Evolutionary conservation across 2,888 invertebrate genomes (phyloP), one percentile per base, ranked within the genome.

Genomic region (Agrochola lychnidis): DNA sequence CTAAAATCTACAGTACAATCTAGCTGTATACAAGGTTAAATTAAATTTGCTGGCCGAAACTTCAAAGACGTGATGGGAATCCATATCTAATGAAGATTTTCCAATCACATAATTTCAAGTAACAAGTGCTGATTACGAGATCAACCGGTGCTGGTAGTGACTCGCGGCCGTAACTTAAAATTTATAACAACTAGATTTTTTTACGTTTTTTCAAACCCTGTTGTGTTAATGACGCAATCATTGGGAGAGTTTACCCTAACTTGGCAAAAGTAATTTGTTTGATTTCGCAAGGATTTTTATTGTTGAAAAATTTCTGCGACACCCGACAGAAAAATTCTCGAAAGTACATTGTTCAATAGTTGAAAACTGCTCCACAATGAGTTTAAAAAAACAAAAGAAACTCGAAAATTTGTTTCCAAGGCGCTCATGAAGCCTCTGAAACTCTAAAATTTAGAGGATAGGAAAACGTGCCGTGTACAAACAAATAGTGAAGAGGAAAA

Each of bases 391-490:
- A 51, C 48, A 78, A 79, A 70, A 30, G n/a, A 57, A 63, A 22
- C 22, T 70, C n/a, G 2, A 2, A 63, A 51, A 25, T 56, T 48
- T 16, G 42, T 62, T 53, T 10, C 2, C 7, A 19, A 25, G 0
- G 4, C 40, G 22, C 16, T 56, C 36, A 22, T 56, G n/a, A 79
- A 70, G 19, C 70, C 62, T 62, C 6, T 63, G n/a, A 56, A 69
- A 69, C 30, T 25, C 19, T 16, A 5, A 30, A 25, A 12, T 16
- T 48, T 7, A 9, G 42, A 42, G 9, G n/a, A 40, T 4, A 16
- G 40, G 4, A 16, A 63, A 16, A 42, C 62, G 14, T 62, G 40
- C 5, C 19, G 7, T 6, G 57, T 57, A 22, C 9, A 69, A 45
- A 62, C 9, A 69, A 45, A 62, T 4, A 62, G 19, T 59, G 14